Evolutionary conservation across 2,888 invertebrate genomes (phyloP).

Genomic region (Brassicogethes aeneus): DNA sequence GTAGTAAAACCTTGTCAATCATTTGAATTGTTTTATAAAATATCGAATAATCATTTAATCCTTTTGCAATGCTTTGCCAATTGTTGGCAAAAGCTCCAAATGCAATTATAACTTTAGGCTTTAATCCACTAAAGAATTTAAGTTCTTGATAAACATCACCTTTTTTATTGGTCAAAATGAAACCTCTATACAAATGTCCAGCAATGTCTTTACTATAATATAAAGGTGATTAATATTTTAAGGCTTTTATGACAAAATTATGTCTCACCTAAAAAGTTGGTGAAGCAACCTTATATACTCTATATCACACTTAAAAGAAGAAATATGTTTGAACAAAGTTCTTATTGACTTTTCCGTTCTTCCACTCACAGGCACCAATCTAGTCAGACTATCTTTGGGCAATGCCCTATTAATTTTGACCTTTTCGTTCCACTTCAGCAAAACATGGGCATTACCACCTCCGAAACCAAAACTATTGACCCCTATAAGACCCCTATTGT

Average conservation of each 20-base stretch:
- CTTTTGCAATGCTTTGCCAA: slow-evolving; percentile 76
- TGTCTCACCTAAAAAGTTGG: slow-evolving; percentile 23
- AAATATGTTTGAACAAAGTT: slow-evolving; percentile 53
- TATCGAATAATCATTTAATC: slow-evolving; percentile 49
- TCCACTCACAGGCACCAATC: slow-evolving; percentile 67
- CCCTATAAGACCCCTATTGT: slow-evolving; percentile 62
- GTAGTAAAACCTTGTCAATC: background rate
- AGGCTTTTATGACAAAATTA: background rate
- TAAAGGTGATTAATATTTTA: background rate
- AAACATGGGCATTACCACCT: slow-evolving; percentile 72
- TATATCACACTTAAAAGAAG: slow-evolving; percentile 37
- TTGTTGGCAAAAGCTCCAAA: slow-evolving; percentile 90
- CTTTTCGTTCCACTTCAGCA: slow-evolving; percentile 53
- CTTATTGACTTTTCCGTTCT: slow-evolving; percentile 70
- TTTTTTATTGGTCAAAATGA: slow-evolving; percentile 43
- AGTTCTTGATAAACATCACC: slow-evolving; percentile 22
- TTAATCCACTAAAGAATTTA: slow-evolving; percentile 3
- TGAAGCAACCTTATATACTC: slow-evolving; percentile 29
- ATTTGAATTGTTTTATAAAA: background rate
- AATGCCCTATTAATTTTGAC: slow-evolving; percentile 52
- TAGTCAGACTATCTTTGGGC: slow-evolving; percentile 58
- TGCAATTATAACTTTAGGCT: slow-evolving; percentile 42
- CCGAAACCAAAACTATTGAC: slow-evolving; percentile 93
- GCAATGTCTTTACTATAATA: slow-evolving; percentile 37
- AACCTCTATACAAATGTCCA: slow-evolving; percentile 71